Evolutionary conservation across 2,797 vertebrate genomes (phyloP), one percentile per base, ranked within the genome.

Genomic region (Meriones psammophilus): DNA sequence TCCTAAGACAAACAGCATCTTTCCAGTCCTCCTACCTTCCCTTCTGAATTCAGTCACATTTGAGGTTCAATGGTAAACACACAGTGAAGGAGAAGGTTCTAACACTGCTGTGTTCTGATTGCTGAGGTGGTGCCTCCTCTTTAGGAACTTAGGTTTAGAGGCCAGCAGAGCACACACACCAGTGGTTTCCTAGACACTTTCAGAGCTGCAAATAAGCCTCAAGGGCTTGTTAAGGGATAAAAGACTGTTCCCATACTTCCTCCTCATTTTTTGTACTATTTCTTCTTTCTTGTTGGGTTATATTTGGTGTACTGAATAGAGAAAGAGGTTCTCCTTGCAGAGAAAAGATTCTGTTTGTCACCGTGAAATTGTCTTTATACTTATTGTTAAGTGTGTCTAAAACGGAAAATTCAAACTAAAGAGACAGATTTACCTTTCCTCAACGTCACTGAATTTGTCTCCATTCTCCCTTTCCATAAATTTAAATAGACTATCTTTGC

Each of bases 361-460:
- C 39, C 24, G 9, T 54, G 39, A 50, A 58, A 85, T 95, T 93
- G 7, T 73, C 73, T 10, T 87, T 56, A 88, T 68, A 78, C 26
- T 77, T 69, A 84, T 50, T 66, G 6, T 9, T 4, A 78, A 73
- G 18, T 76, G 12, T 83, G 26, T 91, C 8, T 91, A 91, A 80
- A 74, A 30, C 46, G 89, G 74, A 3, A 89, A 93, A 91, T 88
- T 58, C 62, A 86, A 46, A 79, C 2, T 56, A 89, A 96, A 73
- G 22, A 54, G 83, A 50, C 42, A 69, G 33, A 28, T 88, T 68
- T 24, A 56, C 54, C 5, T 92, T 85, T n/a, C 42, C 33, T 36
- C 28, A 73, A 71, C 91, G 39, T 24, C 50, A 64, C 15, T 14
- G 13, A 64, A 62, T 36, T 91, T 20, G 80, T 88, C 39, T 62